These are phyloP conservation scores for Xyrichtys novacula DNA, from an alignment of 2,797 vertebrate genomes.

Conservation along the genomic window DNA sequence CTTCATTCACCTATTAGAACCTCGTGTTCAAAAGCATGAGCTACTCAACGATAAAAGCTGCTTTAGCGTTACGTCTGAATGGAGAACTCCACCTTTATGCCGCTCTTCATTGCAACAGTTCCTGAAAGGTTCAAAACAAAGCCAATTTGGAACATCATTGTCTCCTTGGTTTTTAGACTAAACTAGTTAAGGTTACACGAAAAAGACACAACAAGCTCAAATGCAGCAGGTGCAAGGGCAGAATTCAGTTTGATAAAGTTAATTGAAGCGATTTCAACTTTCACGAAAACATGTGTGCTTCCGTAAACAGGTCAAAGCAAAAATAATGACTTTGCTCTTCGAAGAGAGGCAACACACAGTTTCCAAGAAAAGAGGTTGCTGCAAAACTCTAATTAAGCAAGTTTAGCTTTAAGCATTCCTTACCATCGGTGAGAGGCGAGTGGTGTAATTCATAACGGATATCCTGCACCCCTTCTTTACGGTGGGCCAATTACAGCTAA, in stretches of 20 bases:
- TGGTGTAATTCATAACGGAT: conserved; percentile 51
- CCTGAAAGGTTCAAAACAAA: too few species aligned
- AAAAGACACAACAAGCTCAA: neutral
- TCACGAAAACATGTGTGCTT: conserved; percentile 29
- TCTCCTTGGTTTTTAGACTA: too few species aligned
- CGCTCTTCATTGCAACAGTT: too few species aligned
- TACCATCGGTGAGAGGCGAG: conserved; percentile 57
- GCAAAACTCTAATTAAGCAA: conserved; percentile 54
- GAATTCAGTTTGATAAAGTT: conserved; percentile 64
- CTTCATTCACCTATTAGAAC: too few species aligned
- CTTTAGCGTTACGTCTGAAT: too few species aligned
- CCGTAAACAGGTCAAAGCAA: conserved; percentile 24
- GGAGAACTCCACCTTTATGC: too few species aligned
- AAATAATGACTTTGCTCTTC: conserved; percentile 71
- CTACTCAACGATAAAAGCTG: too few species aligned
- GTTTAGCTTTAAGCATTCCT: conserved; percentile 60
- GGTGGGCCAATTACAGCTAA: conserved; percentile 59
- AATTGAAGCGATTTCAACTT: conserved; percentile 65
- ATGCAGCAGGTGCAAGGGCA: conserved; percentile 1
- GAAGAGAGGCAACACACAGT: conserved; percentile 52
- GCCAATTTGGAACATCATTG: too few species aligned
- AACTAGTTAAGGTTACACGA: neutral
- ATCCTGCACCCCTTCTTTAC: conserved; percentile 28
- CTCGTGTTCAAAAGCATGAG: too few species aligned
- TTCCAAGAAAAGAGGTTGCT: conserved; percentile 59